Evolutionary conservation across 1,140 invertebrate species (phyloP), one percentile per base, ranked within the genome.

Genomic region (Nephotettix cincticeps): DNA sequence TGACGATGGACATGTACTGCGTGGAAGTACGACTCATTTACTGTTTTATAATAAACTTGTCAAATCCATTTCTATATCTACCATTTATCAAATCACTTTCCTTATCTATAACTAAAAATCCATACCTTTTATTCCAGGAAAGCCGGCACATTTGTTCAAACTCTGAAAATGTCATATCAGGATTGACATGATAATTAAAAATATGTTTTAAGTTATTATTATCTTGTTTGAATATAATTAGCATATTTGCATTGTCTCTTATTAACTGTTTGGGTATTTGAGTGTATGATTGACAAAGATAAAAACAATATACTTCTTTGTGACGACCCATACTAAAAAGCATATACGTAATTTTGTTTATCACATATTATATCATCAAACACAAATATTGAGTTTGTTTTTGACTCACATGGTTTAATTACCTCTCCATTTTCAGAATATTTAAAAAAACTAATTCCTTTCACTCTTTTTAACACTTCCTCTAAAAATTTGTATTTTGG

Each of bases 291-390:
- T 81, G 79, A 72, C 63, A 76, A 19, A 82, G 70, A 76, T 79
- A 82, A 72, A 82, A 81, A 72, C 72, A 73, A 72, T 81, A 78
- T 25, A 81, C 73, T 43, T 76, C 45, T 25, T 77, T 76, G 77
- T 82, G 80, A 61, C 79, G 58, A 1, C 78, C 78, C 77, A 80
- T 81, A 70, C 74, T 75, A 75, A 80, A 81, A 74, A 79, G 79
- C 45, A 76, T 75, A 69, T 73, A 68, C 23, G 81, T 77, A 47
- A 75, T 75, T 64, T 78, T 83, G 80, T 21, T 78, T 78, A 40
- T 81, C 77, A 72, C 77, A 79, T 3, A 76, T 72, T 1, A 81
- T 72, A 71, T 83, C 78, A 72, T 83, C 81, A 61, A 83, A 82
- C 45, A 81, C 80, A 68, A 80, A 77, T 25, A 81, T 36, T 13